Evolutionary conservation across 2,113 vertebrate species (phyloP).

Genomic region (Apodemus sylvaticus): DNA sequence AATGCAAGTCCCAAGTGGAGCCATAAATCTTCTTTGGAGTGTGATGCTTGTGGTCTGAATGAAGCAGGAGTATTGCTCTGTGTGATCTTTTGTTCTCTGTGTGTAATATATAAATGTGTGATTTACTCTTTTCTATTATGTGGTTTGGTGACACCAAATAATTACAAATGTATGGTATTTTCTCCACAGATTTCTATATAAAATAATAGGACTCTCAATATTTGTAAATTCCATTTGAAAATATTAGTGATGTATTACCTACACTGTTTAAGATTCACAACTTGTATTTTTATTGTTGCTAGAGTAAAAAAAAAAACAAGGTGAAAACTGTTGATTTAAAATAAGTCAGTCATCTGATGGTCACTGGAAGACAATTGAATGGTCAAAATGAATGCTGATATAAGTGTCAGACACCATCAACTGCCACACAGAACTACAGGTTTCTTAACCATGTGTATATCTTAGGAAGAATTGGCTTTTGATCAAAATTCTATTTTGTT

Average conservation of each 20-base stretch:
- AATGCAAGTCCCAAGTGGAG: slow-evolving; percentile 60
- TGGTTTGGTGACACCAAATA: neutral
- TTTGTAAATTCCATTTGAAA: neutral
- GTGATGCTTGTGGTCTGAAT: neutral
- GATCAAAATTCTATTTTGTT: neutral
- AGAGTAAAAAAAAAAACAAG: neutral
- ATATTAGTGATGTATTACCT: neutral
- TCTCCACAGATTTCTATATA: neutral
- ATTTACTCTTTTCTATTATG: neutral
- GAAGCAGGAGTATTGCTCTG: neutral
- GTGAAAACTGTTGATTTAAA: neutral
- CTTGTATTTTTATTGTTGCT: neutral
- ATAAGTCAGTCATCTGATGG: too few relatives aligned
- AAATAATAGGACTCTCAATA: accelerated
- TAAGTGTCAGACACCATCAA: neutral
- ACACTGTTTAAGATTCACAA: neutral
- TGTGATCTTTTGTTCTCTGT: neutral
- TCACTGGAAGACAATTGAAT: neutral
- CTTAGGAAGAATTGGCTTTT: neutral
- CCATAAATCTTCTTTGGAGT: slow-evolving; percentile 73
- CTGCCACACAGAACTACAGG: neutral
- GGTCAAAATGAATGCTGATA: neutral
- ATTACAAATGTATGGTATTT: neutral
- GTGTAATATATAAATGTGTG: neutral
- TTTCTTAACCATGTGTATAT: neutral